phyloP scores from a whole-genome alignment of 2,797 vertebrate genomes.

The Australoheros facetus region DNA sequence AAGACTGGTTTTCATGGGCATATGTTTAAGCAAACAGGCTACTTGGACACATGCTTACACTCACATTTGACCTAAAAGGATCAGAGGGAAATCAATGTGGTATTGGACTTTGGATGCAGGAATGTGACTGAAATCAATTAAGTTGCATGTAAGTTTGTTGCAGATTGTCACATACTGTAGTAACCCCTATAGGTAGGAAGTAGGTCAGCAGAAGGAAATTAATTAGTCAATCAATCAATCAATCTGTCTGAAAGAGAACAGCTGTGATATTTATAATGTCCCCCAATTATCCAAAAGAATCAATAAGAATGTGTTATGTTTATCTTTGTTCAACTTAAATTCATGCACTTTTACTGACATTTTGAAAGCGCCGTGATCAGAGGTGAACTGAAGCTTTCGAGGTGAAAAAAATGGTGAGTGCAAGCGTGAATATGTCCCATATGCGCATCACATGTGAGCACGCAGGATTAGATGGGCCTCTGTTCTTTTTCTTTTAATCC shows the following conservation, averaged over 20 bases:
- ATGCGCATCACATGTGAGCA: neutral
- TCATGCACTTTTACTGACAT: neutral
- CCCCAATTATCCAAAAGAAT: neutral
- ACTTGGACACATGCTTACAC: neutral
- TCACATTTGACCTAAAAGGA: slow-evolving; percentile 7
- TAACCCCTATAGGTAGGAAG: slow-evolving; percentile 6
- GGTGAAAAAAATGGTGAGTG: neutral
- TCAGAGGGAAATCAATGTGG: slow-evolving; percentile 39
- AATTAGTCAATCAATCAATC: slow-evolving; percentile 3
- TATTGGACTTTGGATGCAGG: slow-evolving; percentile 53
- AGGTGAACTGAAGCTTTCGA: neutral
- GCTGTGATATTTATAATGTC: slow-evolving; percentile 1
- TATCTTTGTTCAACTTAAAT: neutral
- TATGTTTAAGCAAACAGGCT: slow-evolving; percentile 16
- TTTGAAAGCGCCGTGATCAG: neutral
- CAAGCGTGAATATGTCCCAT: neutral
- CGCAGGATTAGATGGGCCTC: neutral
- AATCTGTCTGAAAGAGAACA: neutral
- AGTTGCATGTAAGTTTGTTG: neutral
- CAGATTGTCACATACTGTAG: neutral
- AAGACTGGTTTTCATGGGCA: slow-evolving; percentile 12
- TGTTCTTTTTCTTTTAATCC: slow-evolving; percentile 10
- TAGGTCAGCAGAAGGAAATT: slow-evolving; percentile 28
- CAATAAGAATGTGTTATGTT: neutral
- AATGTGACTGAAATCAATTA: slow-evolving; percentile 17